Percentiles rank a stretch among this genome's conserved stretches.
phyloP scores from a whole-genome alignment of 2,113 vertebrate genomes.

The Periophthalmodon schlosseri region DNA sequence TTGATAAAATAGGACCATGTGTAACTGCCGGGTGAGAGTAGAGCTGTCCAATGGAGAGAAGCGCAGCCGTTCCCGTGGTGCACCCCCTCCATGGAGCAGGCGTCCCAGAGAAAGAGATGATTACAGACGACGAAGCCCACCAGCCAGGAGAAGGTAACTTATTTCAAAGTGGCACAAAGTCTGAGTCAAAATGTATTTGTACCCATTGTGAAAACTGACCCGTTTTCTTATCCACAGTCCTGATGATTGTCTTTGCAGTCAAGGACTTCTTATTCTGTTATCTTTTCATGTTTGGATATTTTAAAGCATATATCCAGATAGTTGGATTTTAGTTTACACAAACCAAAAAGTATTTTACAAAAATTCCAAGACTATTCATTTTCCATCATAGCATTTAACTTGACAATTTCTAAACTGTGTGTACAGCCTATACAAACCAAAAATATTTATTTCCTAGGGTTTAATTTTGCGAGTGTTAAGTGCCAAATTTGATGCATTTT shows the following conservation, averaged over 20 bases:
- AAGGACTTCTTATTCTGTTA: slow-evolving; percentile 36
- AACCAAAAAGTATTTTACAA: not conserved
- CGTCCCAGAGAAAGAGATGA: slow-evolving; percentile 93
- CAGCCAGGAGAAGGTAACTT: slow-evolving; percentile 89
- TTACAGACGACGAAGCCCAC: slow-evolving; percentile 89
- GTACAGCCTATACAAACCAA: slow-evolving; percentile 15
- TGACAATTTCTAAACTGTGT: not conserved
- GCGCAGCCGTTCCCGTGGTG: slow-evolving; percentile 90
- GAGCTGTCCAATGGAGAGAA: slow-evolving; percentile 97
- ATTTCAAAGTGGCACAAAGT: slow-evolving; percentile 14
- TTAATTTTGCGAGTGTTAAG: slow-evolving; percentile 47
- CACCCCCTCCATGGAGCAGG: slow-evolving; percentile 92
- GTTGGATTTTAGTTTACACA: not conserved
- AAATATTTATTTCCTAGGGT: slow-evolving; percentile 40
- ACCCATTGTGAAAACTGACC: slow-evolving; percentile 27
- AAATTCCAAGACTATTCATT: slow-evolving; percentile 3
- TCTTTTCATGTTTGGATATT: slow-evolving; percentile 8
- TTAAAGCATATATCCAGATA: not conserved
- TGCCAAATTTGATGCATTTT: slow-evolving; percentile 76
- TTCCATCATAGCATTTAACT: slow-evolving; percentile 32
- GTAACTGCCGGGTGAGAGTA: slow-evolving; percentile 94
- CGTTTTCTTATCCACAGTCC: slow-evolving; percentile 45
- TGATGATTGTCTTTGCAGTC: slow-evolving; percentile 47
- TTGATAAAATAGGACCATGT: slow-evolving; percentile 82
- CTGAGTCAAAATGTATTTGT: not conserved